Evolutionary conservation across 1,140 invertebrate species (phyloP), one percentile per base, ranked within the genome.

Genomic region (Drosophila serrata): DNA sequence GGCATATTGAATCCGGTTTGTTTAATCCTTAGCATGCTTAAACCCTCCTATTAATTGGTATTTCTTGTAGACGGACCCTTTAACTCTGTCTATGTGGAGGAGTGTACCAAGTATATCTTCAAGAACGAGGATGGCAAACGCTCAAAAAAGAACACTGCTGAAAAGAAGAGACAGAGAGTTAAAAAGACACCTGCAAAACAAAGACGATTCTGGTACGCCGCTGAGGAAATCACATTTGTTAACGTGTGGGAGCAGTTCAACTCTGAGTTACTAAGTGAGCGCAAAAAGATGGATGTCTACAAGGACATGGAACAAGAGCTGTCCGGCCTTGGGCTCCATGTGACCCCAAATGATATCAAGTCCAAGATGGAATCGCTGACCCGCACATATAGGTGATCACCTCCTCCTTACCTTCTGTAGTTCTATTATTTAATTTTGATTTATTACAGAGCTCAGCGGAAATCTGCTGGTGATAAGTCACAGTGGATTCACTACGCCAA

Each of bases 401-500:
- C 9, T 2, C 8, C 9, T 8, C 4, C 15, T 4, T 15, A 6
- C 0, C 4, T 5, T 1, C 7, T 12, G 12, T 0, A 17, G 9
- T 7, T 5, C 3, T 9, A 6, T 5, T 37, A 24, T 19, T 40
- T 22, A 2, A 37, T 15, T 9, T 0, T 1, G 9, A 9, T 9
- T 15, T 15, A 33, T 27, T 42, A 15, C 24, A 81, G 79, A 35
- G 19, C 31, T 22, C 45, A 64, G 12, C 39, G 27, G 0, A 42
- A 67, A 13, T 9, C 6, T 15, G 19, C 19, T 1, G 74, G 62
- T 4, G 53, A 43, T 2, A 39, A 65, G 7, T 63, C 62, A 0
- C 29, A 68, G 6, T 82, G 79, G 79, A 42, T 74, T 27, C 67
- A 81, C 31, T 82, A 82, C 43, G 6, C 24, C 0, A 77, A 42